Base-by-base conservation (phyloP, 30 jellyfish, hydroid and myxozoan genomes). In the Rhopilema esculentum region DNA sequence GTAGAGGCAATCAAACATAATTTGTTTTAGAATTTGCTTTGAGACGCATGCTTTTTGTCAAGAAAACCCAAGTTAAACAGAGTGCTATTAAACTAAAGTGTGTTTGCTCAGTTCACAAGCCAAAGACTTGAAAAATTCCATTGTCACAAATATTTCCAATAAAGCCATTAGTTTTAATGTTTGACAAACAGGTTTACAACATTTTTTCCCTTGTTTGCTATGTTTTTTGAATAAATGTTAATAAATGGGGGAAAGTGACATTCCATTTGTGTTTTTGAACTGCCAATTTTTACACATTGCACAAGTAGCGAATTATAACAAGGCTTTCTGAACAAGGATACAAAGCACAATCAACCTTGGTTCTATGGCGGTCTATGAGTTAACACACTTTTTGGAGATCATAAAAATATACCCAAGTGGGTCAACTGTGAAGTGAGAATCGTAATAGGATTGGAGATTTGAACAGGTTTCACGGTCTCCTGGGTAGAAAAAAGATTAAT, bases 391-490 rank as follows among this genome's bases (percentile, higher is more conserved):
- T n/a, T n/a, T n/a, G n/a, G n/a, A n/a, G n/a, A n/a, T n/a, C n/a
- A n/a, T n/a, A n/a, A n/a, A n/a, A n/a, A n/a, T n/a, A n/a, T n/a
- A n/a, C n/a, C n/a, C 52, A 77, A 63, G 57, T 77, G 88, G 16
- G 40, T 51, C 88, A 77, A n/a, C 57, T 77, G 88, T 50, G 52
- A 25, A 57, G 49, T 16, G 23, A 77, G 27, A 77, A 77, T 21
- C 19, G 40, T 22, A 7, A 77, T 17, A 1, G 88, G 77, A 26
- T 77, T 77, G 24, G 9, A 25, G 24, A 24, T n/a, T 76, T 23
- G n/a, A 4, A 63, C 20, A 63, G 75, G 19, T 63, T 31, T 76
- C 28, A 77, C 19, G 24, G 62, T 6, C 33, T 24, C 29, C 4
- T 75, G 32, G 22, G 49, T 31, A 16, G 85, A 75, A 20, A 75